phyloP scores from a whole-genome alignment of 2,888 invertebrate genomes.

The Girardia tigrina region DNA sequence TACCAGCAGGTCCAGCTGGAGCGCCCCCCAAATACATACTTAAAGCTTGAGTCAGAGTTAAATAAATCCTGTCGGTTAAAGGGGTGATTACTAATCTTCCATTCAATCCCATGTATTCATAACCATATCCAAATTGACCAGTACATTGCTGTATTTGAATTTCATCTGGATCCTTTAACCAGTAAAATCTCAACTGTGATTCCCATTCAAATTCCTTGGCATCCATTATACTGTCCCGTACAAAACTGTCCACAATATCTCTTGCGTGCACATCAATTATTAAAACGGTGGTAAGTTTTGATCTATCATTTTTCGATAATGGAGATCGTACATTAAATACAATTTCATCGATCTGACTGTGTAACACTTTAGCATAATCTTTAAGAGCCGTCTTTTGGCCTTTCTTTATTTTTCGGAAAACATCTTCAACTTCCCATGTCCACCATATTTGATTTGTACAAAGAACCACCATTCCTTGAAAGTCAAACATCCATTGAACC shows the following conservation, averaged over 20 bases:
- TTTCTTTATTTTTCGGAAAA: slow-evolving; percentile 57
- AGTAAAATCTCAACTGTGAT: slow-evolving; percentile 77
- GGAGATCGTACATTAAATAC: slow-evolving; percentile 64
- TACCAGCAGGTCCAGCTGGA: slow-evolving; percentile 59
- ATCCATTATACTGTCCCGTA: slow-evolving; percentile 44
- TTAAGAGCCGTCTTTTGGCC: slow-evolving; percentile 75
- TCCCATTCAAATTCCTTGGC: slow-evolving; percentile 73
- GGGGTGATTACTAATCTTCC: slow-evolving; percentile 79
- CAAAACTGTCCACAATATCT: slow-evolving; percentile 67
- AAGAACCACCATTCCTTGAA: slow-evolving; percentile 71
- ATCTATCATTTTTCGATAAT: slow-evolving; percentile 65
- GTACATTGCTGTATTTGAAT: slow-evolving; percentile 67
- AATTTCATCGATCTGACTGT: slow-evolving; percentile 68
- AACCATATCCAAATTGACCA: slow-evolving; percentile 74
- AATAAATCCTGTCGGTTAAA: slow-evolving; percentile 75
- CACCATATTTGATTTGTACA: slow-evolving; percentile 82
- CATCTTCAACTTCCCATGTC: slow-evolving; percentile 84
- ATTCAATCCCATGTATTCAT: slow-evolving; percentile 85
- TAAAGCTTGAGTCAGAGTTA: slow-evolving; percentile 79
- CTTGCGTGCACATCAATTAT: slow-evolving; percentile 81
- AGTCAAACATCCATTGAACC: slow-evolving; percentile 73
- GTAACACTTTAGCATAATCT: slow-evolving; percentile 66
- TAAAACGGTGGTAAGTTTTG: slow-evolving; percentile 72
- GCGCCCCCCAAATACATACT: slow-evolving; percentile 80
- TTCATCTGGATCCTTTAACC: slow-evolving; percentile 68